Conservation (phyloP, 2,113 vertebrate genomes). For the Athene noctua region DNA sequence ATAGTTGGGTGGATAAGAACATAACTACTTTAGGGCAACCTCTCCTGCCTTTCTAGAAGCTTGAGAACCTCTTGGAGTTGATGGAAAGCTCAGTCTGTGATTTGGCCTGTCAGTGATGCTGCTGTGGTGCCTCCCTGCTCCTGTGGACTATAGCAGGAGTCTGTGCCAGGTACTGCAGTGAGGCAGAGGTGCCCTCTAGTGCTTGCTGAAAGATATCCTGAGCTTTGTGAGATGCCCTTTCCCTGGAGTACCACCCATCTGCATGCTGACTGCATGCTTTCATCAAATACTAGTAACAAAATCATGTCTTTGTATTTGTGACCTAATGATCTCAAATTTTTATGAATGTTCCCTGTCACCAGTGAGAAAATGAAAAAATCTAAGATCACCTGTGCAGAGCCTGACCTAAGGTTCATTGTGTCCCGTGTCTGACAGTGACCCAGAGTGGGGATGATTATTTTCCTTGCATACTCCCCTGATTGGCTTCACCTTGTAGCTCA, state of each 20-base stretch:
- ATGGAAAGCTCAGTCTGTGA: neutral
- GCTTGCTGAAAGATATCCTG: neutral
- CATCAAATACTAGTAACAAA: neutral
- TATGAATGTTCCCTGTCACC: neutral
- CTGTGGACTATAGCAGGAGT: neutral
- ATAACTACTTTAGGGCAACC: neutral
- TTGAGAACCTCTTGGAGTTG: neutral
- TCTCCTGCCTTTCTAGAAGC: neutral
- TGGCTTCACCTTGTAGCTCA: neutral
- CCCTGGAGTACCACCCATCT: neutral
- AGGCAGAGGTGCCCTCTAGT: slow-evolving; percentile 47
- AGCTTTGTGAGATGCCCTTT: neutral
- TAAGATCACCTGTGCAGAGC: neutral
- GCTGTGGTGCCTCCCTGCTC: neutral
- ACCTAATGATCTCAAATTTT: neutral
- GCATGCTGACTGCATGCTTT: neutral
- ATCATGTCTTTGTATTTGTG: neutral
- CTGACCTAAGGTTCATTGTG: neutral
- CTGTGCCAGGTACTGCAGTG: neutral
- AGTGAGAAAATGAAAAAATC: neutral
- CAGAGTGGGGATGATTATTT: neutral
- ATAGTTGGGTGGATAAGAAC: neutral
- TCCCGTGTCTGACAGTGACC: neutral
- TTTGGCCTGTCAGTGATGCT: neutral
- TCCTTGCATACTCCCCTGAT: neutral